Conservation (phyloP, 2,888 invertebrate genomes). For the Zelleria hepariella region DNA sequence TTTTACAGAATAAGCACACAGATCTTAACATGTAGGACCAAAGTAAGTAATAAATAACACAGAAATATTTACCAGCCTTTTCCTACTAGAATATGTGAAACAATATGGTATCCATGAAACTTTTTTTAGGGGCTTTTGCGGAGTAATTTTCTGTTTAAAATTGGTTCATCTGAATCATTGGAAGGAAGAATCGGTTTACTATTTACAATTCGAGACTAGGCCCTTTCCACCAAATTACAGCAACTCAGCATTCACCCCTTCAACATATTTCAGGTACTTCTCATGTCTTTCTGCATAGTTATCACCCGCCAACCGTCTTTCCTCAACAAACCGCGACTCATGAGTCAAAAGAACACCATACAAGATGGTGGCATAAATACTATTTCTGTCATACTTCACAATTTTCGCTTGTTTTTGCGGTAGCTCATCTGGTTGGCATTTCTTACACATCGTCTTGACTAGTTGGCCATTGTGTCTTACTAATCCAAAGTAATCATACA, state of each 20-base stretch:
- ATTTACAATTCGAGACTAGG: too few relatives aligned
- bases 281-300: conserved; percentile 65
- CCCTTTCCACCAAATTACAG: neutral
- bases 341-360: conserved; percentile 55
- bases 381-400: conserved; percentile 47
- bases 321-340: conserved; percentile 60
- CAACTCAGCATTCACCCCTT: conserved; percentile 32
- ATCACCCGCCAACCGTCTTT: conserved; percentile 43
- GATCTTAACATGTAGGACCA: too few relatives aligned
- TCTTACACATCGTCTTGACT: conserved; percentile 38
- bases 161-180: too few relatives aligned
- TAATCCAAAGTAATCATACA: conserved; percentile 60
- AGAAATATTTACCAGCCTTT: too few relatives aligned
- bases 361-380: conserved; percentile 56
- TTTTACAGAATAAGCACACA: too few relatives aligned
- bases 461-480: conserved; percentile 38
- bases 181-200: too few relatives aligned
- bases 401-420: conserved; percentile 54
- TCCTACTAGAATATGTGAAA: too few relatives aligned
- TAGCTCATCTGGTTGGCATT: conserved; percentile 36
- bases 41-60: too few relatives aligned
- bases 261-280: conserved; percentile 66
- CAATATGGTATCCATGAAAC: too few relatives aligned
- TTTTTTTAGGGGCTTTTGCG: too few relatives aligned
- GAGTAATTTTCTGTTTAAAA: too few relatives aligned